Evolutionary conservation across 2,888 invertebrate genomes (phyloP).

Genomic region (Laothoe populi): DNA sequence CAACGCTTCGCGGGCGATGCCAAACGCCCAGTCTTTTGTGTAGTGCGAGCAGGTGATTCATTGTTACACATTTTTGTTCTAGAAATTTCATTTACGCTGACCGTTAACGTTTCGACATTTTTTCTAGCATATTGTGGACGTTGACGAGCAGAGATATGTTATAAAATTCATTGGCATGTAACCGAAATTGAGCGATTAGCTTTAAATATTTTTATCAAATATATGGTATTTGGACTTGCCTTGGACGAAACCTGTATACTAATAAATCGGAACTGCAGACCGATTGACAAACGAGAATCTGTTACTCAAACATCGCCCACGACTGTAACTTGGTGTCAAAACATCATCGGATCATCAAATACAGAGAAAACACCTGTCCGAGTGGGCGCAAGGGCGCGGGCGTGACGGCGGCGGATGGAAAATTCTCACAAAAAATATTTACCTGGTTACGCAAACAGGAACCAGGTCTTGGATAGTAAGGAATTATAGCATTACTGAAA

Average conservation of each 20-base stretch:
- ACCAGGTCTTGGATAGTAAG: constrained; percentile 40
- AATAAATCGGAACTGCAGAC: constrained; percentile 37
- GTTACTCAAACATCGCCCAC: constrained; percentile 57
- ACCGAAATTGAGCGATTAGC: constrained; percentile 7
- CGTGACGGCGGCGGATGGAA: constrained; percentile 59
- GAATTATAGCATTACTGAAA: constrained; percentile 32
- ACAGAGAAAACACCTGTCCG: constrained; percentile 69
- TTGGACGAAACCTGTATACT: constrained; percentile 32
- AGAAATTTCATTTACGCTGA: constrained; percentile 43
- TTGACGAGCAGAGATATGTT: neutral
- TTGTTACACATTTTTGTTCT: constrained; percentile 47
- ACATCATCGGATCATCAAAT: constrained; percentile 55
- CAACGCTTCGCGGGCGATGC: constrained; percentile 48
- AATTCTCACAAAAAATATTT: constrained; percentile 51
- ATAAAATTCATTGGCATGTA: constrained; percentile 25
- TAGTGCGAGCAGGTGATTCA: constrained; percentile 59
- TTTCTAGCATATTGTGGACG: constrained; percentile 18
- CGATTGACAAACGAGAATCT: constrained; percentile 41
- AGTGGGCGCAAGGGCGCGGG: too few species aligned
- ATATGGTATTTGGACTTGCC: neutral
- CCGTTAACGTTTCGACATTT: constrained; percentile 33
- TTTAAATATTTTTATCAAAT: constrained; percentile 19
- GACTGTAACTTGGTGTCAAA: constrained; percentile 54
- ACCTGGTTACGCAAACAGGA: constrained; percentile 51
- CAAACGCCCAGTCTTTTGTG: constrained; percentile 71